Conservation (phyloP, 2,113 vertebrate species). For the Thunnus maccoyii region DNA sequence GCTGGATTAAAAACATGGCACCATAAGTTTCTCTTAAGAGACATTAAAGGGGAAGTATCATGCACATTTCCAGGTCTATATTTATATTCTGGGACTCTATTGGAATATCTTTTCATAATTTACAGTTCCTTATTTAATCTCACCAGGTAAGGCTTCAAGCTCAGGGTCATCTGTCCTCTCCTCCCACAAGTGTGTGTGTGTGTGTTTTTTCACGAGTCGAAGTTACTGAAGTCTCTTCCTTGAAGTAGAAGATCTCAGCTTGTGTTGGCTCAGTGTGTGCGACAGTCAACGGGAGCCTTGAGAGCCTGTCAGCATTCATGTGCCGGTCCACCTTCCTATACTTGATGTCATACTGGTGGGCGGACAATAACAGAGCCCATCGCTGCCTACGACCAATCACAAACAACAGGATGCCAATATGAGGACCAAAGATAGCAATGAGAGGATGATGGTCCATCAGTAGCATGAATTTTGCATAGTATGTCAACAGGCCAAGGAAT, state of each 20-base stretch:
- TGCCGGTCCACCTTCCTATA: not conserved
- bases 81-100: too few relatives aligned
- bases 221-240: not conserved
- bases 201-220: not conserved
- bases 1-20: constrained; percentile 37
- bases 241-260: not conserved
- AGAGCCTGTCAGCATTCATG: not conserved
- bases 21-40: constrained; percentile 1
- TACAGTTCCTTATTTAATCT: not conserved
- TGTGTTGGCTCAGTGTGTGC: not conserved
- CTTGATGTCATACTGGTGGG: constrained; percentile 22
- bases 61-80: too few relatives aligned
- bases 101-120: too few relatives aligned
- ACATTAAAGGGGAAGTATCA: too few relatives aligned
- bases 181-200: not conserved
- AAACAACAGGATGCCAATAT: too few relatives aligned
- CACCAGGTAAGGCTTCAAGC: not conserved
- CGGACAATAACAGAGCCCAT: constrained; percentile 3
- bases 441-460: too few relatives aligned
- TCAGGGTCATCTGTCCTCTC: too few relatives aligned
- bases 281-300: not conserved
- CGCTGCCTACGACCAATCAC: not conserved
- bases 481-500: constrained; percentile 24
- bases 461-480: constrained; percentile 3
- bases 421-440: too few relatives aligned